Evolutionary conservation across 2,888 invertebrate genomes (phyloP).

Genomic region (Cacoxenus indagator): DNA sequence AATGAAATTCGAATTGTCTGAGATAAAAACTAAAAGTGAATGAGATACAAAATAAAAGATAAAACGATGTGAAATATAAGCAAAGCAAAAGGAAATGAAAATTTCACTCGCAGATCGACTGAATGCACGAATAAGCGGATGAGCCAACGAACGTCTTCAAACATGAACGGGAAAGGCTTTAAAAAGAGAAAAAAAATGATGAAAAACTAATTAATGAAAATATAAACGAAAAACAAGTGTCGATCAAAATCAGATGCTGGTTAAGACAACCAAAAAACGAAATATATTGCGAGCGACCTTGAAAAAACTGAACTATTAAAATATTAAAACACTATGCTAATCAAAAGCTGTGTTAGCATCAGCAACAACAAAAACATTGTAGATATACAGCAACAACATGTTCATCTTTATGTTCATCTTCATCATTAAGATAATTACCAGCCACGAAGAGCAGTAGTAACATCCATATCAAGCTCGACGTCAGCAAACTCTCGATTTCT

Average conservation of each 20-base stretch:
- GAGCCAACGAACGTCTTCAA: not conserved
- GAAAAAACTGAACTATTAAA: conserved; percentile 44
- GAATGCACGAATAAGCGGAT: conserved; percentile 11
- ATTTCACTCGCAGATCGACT: conserved; percentile 42
- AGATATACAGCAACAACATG: not conserved
- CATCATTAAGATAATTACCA: conserved; percentile 2
- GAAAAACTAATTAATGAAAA: no score
- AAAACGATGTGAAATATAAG: conserved; percentile 13
- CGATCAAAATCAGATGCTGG: conserved; percentile 34
- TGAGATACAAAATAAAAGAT: not conserved
- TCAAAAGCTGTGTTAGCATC: conserved; percentile 54
- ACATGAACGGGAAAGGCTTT: not conserved
- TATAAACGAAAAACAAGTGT: conserved; percentile 29
- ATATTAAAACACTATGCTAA: conserved; percentile 59
- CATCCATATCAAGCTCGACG: no score
- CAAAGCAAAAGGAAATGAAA: conserved; percentile 42
- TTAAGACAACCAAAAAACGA: conserved; percentile 32
- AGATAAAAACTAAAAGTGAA: conserved; percentile 19
- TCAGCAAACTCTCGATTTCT: conserved; percentile 15
- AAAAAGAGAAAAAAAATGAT: not conserved
- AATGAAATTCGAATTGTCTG: conserved; percentile 1
- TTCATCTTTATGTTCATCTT: not conserved
- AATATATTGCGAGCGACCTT: conserved; percentile 43
- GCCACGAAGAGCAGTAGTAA: conserved; percentile 2
- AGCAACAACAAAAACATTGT: conserved; percentile 17